These are phyloP conservation scores for Calcarius lapponicus DNA, from an alignment of 2,797 vertebrate genomes.

Conservation along the genomic window DNA sequence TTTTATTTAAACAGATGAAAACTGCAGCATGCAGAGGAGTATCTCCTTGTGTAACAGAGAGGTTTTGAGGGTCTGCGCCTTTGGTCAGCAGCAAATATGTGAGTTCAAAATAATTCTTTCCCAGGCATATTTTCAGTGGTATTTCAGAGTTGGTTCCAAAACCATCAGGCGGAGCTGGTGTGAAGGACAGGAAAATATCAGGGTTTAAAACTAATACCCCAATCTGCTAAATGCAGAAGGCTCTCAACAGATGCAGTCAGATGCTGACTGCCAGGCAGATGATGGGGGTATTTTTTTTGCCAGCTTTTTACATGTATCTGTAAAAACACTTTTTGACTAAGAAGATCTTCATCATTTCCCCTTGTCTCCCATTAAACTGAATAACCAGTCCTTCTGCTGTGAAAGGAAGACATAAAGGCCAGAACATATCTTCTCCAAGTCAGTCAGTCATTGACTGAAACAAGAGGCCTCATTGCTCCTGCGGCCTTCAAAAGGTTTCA, in stretches of 20 bases:
- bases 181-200: background rate
- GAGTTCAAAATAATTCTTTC: slow-evolving; percentile 70
- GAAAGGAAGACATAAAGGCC: background rate
- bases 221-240: background rate
- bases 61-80: slow-evolving; percentile 65
- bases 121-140: slow-evolving; percentile 71
- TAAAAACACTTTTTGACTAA: background rate
- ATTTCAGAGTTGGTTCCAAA: slow-evolving; percentile 22
- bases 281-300: background rate
- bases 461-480: background rate
- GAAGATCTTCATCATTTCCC: background rate
- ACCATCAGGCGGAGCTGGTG: slow-evolving; percentile 72
- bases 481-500: background rate
- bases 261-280: background rate
- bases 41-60: slow-evolving; percentile 72
- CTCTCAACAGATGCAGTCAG: background rate
- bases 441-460: background rate
- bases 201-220: background rate
- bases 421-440: background rate
- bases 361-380: background rate
- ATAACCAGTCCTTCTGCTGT: background rate
- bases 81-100: slow-evolving; percentile 72
- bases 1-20: slow-evolving; percentile 72
- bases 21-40: slow-evolving; percentile 80
- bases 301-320: background rate